phyloP scores from a whole-genome alignment of 1,140 invertebrate species.

The Polypedilum pembai region DNA sequence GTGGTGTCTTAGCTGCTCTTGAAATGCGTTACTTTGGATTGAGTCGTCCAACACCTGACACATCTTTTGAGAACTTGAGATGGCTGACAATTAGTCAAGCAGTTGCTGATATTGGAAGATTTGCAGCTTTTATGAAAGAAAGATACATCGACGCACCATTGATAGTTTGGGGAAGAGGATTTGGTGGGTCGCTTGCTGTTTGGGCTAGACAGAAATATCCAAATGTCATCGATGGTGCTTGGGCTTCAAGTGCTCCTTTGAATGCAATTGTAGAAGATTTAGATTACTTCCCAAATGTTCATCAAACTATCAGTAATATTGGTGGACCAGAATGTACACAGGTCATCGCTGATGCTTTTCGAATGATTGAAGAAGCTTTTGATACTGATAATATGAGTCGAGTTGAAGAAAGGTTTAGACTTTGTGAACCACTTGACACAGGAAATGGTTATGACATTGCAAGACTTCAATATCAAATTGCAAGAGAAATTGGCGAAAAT shows the following conservation, averaged over 20 bases:
- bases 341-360: background rate
- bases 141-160: conserved; percentile 39
- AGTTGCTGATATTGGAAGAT: conserved; percentile 65
- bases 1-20: conserved; percentile 57
- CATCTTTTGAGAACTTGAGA: conserved; percentile 55
- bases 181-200: conserved; percentile 48
- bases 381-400: background rate
- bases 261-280: background rate
- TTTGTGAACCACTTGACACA: background rate
- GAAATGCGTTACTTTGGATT: conserved; percentile 80
- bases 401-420: background rate
- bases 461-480: background rate
- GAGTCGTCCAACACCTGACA: conserved; percentile 59
- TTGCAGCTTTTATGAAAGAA: conserved; percentile 53
- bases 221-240: conserved; percentile 45
- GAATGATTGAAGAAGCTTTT: background rate
- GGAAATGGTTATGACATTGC: background rate
- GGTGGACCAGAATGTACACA: background rate
- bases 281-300: background rate
- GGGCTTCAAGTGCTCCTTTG: background rate
- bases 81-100: conserved; percentile 69
- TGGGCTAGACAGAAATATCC: conserved; percentile 52
- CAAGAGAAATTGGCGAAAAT: background rate
- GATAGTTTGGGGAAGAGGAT: conserved; percentile 51
- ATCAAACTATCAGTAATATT: background rate